Evolutionary conservation across 1,140 invertebrate genomes (phyloP).

Genomic region (Drosophila baimaii): DNA sequence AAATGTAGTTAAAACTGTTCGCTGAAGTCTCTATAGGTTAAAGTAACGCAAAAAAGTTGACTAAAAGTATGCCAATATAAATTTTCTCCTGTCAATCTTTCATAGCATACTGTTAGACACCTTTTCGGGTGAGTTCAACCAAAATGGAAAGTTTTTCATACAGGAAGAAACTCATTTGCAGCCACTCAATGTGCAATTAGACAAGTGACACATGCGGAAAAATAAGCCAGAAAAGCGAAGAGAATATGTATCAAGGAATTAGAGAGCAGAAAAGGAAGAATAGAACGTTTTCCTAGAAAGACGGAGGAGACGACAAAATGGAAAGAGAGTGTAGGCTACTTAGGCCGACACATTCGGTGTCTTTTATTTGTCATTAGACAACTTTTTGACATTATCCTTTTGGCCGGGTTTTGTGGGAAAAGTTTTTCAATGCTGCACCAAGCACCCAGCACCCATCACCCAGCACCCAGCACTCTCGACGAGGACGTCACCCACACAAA

Average conservation of each 20-base stretch:
- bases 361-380: conserved; percentile 72
- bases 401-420: conserved; percentile 38
- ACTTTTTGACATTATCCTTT: conserved; percentile 68
- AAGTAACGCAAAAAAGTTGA: background rate
- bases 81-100: background rate
- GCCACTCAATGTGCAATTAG: conserved; percentile 66
- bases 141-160: background rate
- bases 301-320: background rate
- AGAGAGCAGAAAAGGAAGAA: background rate
- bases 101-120: too few species aligned
- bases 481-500: conserved; percentile 27
- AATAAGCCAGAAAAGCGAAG: too few species aligned
- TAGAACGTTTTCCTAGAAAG: background rate
- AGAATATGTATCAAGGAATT: background rate
- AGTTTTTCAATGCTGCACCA: conserved; percentile 43
- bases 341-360: conserved; percentile 21
- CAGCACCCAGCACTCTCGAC: background rate
- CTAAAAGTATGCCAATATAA: background rate
- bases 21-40: too few species aligned
- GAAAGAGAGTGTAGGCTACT: conserved; percentile 2
- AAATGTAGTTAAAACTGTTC: too few species aligned
- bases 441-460: background rate
- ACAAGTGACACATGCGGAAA: conserved; percentile 21
- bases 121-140: background rate
- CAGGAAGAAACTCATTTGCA: conserved; percentile 36